Conservation (phyloP, 2,113 vertebrate species). For the Blennius ocellaris region DNA sequence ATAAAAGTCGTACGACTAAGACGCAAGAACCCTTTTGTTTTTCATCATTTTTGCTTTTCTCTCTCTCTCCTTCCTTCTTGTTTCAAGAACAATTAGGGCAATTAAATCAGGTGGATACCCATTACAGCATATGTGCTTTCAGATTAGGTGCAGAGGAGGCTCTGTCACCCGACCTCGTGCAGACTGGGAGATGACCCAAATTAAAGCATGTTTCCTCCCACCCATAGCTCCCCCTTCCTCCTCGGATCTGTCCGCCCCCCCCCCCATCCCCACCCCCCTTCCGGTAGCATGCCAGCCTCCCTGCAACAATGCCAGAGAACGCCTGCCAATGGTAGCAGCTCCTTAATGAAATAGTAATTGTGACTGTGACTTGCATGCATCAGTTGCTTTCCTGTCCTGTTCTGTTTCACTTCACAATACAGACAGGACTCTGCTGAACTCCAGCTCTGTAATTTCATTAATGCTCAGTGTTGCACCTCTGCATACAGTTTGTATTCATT, state of each 20-base stretch:
- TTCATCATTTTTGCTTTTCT: conserved; percentile 8
- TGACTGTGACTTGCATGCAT: conserved; percentile 75
- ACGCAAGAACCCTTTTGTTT: conserved; percentile 1
- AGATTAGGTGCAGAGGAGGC: conserved; percentile 69
- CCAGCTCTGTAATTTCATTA: conserved; percentile 67
- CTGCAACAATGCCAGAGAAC: conserved; percentile 63
- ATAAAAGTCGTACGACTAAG: conserved; percentile 30
- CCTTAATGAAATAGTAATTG: conserved; percentile 83
- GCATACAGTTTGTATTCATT: conserved; percentile 69
- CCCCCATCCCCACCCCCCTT: conserved; percentile 37
- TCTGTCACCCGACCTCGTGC: conserved; percentile 70
- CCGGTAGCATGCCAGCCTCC: conserved; percentile 62
- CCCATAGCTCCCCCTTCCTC: conserved; percentile 45
- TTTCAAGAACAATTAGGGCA: conserved; percentile 82
- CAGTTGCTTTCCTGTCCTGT: conserved; percentile 64
- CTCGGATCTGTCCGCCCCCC: conserved; percentile 21
- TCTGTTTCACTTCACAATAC: conserved; percentile 67
- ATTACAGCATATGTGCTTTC: conserved; percentile 80
- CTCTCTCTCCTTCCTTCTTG: conserved; percentile 27
- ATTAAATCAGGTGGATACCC: conserved; percentile 80
- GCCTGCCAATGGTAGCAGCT: conserved; percentile 67
- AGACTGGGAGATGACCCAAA: conserved; percentile 82
- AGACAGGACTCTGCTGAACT: conserved; percentile 61
- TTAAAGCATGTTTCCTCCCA: conserved; percentile 71
- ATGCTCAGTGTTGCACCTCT: conserved; percentile 64